phyloP scores from a whole-genome alignment of 2,888 invertebrate genomes.

The Chrysomela aeneicollis region DNA sequence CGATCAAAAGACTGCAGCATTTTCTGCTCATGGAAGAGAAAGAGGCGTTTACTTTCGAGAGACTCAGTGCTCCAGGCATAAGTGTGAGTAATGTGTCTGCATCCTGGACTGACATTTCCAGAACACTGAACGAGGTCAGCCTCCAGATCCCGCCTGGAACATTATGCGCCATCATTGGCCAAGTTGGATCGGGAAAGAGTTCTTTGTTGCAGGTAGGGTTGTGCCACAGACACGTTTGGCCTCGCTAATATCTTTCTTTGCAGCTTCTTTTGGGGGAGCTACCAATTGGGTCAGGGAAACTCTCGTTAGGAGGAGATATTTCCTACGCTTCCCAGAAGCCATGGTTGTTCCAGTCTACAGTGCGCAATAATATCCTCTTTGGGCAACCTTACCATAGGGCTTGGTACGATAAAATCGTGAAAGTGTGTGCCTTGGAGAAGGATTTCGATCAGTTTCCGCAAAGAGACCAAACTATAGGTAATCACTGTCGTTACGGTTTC shows the following conservation, averaged over 20 bases:
- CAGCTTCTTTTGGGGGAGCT: constrained; percentile 54
- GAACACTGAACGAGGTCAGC: constrained; percentile 57
- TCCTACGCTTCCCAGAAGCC: constrained; percentile 85
- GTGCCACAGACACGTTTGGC: neutral
- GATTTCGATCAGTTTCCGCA: constrained; percentile 52
- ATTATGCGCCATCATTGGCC: constrained; percentile 81
- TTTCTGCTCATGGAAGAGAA: constrained; percentile 68
- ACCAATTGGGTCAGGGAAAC: constrained; percentile 61
- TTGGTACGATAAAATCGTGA: constrained; percentile 18
- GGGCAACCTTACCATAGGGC: constrained; percentile 63
- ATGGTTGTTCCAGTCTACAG: constrained; percentile 82
- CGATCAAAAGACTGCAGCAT: constrained; percentile 65
- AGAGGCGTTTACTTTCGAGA: constrained; percentile 48
- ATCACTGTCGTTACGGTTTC: constrained; percentile 70
- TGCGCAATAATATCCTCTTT: constrained; percentile 87
- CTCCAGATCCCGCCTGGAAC: constrained; percentile 62
- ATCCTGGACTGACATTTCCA: constrained; percentile 47
- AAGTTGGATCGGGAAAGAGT: constrained; percentile 86
- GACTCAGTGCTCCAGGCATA: constrained; percentile 39
- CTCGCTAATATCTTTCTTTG: no score
- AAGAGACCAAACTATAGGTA: constrained; percentile 68
- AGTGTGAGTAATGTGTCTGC: constrained; percentile 48
- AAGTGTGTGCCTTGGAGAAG: constrained; percentile 17
- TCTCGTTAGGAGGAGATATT: constrained; percentile 72
- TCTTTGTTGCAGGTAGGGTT: constrained; percentile 61